Evolutionary conservation across 2,113 vertebrate species (phyloP).

Genomic region (Mustelus asterias): DNA sequence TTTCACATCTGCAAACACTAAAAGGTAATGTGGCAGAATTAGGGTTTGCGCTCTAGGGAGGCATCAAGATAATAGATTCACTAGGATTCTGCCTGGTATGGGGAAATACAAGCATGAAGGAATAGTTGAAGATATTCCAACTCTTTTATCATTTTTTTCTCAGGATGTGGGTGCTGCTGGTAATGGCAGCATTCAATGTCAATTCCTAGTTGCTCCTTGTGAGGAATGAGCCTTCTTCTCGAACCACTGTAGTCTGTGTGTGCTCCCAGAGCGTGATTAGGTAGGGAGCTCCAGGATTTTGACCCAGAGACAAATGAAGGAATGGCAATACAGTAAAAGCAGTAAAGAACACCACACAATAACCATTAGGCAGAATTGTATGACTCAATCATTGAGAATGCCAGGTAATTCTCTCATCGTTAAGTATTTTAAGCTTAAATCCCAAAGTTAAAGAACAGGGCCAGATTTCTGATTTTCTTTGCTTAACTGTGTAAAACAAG

Average conservation of each 20-base stretch:
- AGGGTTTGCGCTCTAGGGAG: neutral
- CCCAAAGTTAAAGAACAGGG: neutral
- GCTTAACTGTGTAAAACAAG: neutral
- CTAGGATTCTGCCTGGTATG: neutral
- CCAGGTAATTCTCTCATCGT: neutral
- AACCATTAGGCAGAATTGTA: neutral
- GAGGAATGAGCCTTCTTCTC: too few relatives aligned
- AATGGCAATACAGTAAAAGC: neutral
- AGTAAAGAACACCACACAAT: neutral
- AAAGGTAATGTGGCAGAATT: neutral
- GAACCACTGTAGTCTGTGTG: too few relatives aligned
- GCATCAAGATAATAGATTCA: neutral
- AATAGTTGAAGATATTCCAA: neutral
- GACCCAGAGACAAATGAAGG: neutral
- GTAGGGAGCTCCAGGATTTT: neutral
- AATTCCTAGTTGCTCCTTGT: too few relatives aligned
- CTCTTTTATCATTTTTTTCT: neutral
- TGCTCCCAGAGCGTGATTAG: too few relatives aligned
- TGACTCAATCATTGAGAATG: neutral
- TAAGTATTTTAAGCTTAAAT: neutral
- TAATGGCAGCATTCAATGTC: neutral
- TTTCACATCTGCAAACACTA: too few relatives aligned
- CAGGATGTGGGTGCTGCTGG: neutral
- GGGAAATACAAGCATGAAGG: neutral
- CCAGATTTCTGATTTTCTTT: neutral